Base-by-base conservation (phyloP, 2,888 invertebrate genomes). In the Mythimna albipuncta region DNA sequence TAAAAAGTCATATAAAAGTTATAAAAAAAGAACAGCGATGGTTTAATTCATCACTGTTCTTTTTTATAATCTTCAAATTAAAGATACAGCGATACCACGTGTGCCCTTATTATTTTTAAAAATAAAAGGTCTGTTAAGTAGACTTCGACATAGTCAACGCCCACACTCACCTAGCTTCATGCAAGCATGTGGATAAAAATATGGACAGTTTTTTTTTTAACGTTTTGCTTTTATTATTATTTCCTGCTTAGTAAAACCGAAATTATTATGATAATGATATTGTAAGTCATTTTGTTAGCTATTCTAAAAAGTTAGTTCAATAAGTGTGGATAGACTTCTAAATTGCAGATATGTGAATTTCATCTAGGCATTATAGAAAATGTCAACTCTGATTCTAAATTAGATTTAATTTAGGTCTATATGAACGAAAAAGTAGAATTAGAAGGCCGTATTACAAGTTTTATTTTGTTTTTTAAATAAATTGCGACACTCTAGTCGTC, bases 271-370 rank as follows among this genome's bases (percentile, higher is more conserved):
- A 19, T 41, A 71, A 54, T 35, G 3, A 5, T 11, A 13, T 59
- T 44, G 16, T 6, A 6, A 75, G 65, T 64, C 38, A 64, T 38
- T 55, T 38, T 44, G 35, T 64, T 16, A 13, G n/a, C 3, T 44
- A 13, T 2, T 38, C 11, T 13, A 11, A 9, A 32, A 32, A 41
- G 26, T 4, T 35, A 21, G 13, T 41, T 68, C 6, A 6, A n/a
- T 41, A 6, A 32, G 0, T 10, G n/a, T 10, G 11, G 2, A 32
- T 21, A 10, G 0, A 9, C 32, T 21, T 35, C 0, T 3, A 13
- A 55, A 47, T 21, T 32, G 41, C 16, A 26, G 52, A 35, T 21
- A 72, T 44, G 58, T 35, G 5, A 35, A 52, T 26, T 26, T 2
- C 26, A 26, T 58, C 32, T 32, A 4, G 2, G 32, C 5, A 32